A percentile compares a stretch with the other conserved stretches of the same genome.
Conservation (phyloP, 2,888 invertebrate species). For the Agapostemon virescens region DNA sequence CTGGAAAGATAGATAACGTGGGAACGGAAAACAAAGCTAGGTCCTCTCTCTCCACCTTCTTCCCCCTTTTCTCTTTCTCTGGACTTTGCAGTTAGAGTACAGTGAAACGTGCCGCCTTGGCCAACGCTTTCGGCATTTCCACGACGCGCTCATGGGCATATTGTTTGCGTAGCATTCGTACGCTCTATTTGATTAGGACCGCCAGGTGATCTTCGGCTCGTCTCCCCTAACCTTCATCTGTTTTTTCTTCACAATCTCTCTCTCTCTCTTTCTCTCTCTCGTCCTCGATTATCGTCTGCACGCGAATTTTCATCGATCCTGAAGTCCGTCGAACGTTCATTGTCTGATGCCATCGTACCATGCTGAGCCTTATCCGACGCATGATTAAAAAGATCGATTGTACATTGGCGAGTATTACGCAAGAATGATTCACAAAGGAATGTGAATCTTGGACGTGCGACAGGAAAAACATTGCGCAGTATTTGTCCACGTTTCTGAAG, state of each 20-base stretch:
- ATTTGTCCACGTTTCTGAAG: background rate
- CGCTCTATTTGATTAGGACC: constrained; percentile 79
- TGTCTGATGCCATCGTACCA: background rate
- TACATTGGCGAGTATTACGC: background rate
- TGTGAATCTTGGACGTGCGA: background rate
- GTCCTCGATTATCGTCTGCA: constrained; percentile 51
- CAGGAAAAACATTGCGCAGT: background rate
- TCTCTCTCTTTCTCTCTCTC: constrained; percentile 55
- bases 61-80: constrained; percentile 27
- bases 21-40: constrained; percentile 65
- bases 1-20: constrained; percentile 50
- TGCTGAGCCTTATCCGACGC: background rate
- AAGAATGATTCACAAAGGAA: background rate
- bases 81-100: constrained; percentile 49
- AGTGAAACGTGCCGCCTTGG: constrained; percentile 43
- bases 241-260: constrained; percentile 54
- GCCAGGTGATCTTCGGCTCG: constrained; percentile 74
- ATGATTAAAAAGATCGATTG: background rate
- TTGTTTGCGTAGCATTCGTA: constrained; percentile 73
- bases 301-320: constrained; percentile 56
- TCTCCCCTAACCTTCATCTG: constrained; percentile 31
- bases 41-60: background rate
- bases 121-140: constrained; percentile 65
- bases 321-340: background rate
- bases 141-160: constrained; percentile 63